phyloP scores from a whole-genome alignment of 2,113 vertebrate species.

The Phalacrocorax brasilianus region DNA sequence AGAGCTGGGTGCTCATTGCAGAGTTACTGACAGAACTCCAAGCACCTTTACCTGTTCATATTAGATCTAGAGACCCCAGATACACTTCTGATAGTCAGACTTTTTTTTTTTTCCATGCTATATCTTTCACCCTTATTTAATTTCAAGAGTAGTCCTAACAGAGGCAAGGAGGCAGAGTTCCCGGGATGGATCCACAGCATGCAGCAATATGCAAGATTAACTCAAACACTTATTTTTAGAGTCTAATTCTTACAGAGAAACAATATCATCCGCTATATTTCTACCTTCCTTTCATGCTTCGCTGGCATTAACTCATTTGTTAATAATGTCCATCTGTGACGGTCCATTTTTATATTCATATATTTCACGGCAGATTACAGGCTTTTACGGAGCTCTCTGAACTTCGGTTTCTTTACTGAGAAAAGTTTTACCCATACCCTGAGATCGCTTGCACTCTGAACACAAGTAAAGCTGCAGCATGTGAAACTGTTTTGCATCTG shows the following conservation, averaged over 20 bases:
- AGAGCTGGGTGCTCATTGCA: background rate
- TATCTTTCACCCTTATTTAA: rapidly evolving
- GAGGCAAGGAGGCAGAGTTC: background rate
- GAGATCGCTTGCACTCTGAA: too few species aligned
- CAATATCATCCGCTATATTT: background rate
- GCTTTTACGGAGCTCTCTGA: background rate
- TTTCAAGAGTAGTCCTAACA: background rate
- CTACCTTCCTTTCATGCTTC: background rate
- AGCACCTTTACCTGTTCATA: background rate
- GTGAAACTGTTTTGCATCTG: background rate
- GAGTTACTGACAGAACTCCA: background rate
- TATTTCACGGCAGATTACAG: background rate
- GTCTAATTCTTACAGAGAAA: background rate
- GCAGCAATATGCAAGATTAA: background rate
- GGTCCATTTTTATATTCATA: background rate
- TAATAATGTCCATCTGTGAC: background rate
- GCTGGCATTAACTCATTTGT: background rate
- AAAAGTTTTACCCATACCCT: background rate
- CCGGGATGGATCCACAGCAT: background rate
- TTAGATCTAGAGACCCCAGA: background rate
- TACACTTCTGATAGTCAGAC: rapidly evolving
- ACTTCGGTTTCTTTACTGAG: background rate
- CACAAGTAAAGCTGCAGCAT: rapidly evolving
- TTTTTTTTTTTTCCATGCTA: background rate
- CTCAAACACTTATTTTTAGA: background rate